Evolutionary conservation across 2,113 vertebrate species (phyloP).

Genomic region (Cyprinodon brontotheroides): DNA sequence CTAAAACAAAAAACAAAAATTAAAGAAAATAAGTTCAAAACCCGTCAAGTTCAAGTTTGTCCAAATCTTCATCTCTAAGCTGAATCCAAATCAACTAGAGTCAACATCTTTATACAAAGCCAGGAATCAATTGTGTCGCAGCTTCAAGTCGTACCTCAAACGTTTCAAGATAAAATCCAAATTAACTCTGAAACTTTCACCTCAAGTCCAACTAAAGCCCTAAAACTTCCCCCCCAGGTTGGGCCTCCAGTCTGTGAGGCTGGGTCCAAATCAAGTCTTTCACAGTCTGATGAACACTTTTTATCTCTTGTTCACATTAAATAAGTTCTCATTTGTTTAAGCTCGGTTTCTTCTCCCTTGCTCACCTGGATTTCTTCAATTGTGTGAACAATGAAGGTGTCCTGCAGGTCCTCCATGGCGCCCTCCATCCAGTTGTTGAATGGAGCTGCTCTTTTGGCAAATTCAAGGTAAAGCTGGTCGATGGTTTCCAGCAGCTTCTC

Average conservation of each 20-base stretch:
- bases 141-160: not conserved
- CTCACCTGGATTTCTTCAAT: constrained; percentile 97
- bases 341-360: too few relatives aligned
- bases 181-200: not conserved
- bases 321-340: not conserved
- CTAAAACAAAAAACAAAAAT: not conserved
- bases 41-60: too few relatives aligned
- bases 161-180: not conserved
- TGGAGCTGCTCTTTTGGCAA: constrained; percentile 95
- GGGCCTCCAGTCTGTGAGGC: not conserved
- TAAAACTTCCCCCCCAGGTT: not conserved
- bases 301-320: not conserved
- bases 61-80: too few relatives aligned
- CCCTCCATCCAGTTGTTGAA: constrained; percentile 99
- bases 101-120: too few relatives aligned
- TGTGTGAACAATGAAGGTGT: constrained; percentile 97
- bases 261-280: not conserved
- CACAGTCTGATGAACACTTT: not conserved
- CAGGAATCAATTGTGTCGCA: not conserved
- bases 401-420: constrained; percentile 98
- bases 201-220: not conserved
- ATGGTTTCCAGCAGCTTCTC: constrained; percentile 98
- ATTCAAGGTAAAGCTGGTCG: constrained; percentile 96
- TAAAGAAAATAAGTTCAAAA: not conserved
- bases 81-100: too few relatives aligned